Percentiles rank a stretch among this genome's conserved stretches.
Conservation (phyloP, 2,113 vertebrate genomes). For the Fulica atra region DNA sequence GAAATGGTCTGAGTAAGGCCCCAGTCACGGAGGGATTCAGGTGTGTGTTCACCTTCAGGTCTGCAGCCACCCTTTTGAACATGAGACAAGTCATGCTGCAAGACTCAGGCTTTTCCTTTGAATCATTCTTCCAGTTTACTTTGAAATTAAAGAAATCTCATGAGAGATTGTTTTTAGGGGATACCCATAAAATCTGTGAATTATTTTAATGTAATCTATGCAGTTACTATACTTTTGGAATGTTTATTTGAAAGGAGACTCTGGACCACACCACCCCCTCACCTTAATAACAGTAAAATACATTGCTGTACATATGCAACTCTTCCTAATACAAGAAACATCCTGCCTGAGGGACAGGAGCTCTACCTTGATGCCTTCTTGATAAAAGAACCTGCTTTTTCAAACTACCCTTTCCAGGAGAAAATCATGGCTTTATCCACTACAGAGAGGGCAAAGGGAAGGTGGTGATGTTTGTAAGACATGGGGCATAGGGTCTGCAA, state of each 20-base stretch:
- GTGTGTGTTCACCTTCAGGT: not conserved
- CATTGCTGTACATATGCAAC: rapidly evolving
- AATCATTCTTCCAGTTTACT: not conserved
- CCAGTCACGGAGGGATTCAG: not conserved
- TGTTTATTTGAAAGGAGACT: not conserved
- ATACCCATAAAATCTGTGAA: not conserved
- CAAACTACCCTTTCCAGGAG: not conserved
- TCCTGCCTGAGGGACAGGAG: not conserved
- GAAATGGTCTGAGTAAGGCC: not conserved
- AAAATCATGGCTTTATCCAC: not conserved
- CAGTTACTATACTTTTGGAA: not conserved
- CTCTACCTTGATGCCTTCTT: not conserved
- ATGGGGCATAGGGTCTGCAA: not conserved
- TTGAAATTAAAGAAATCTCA: not conserved
- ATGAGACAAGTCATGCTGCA: not conserved
- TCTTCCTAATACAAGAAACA: not conserved
- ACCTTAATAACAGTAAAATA: not conserved
- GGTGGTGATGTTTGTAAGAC: not conserved
- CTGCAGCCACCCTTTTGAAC: not conserved
- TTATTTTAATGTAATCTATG: not conserved
- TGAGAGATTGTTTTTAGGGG: not conserved
- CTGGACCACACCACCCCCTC: not conserved
- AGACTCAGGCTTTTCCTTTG: not conserved
- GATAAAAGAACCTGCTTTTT: not conserved
- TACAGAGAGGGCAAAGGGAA: not conserved